phyloP scores from a whole-genome alignment of 2,113 vertebrate species.

The Ondatra zibethicus region DNA sequence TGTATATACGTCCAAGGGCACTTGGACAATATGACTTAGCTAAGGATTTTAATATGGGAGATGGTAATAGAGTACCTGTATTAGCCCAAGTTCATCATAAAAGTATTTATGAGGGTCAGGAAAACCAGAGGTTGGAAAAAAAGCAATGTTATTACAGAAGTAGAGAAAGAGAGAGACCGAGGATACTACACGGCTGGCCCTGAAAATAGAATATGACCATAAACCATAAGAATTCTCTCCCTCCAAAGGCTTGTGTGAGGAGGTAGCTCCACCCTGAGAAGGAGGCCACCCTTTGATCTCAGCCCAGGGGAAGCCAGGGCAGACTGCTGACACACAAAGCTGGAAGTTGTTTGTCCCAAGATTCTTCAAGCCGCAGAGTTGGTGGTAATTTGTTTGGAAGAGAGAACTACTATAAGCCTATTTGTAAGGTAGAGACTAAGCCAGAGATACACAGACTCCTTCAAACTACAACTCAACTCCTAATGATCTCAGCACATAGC shows the following conservation, averaged over 20 bases:
- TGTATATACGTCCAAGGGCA: not conserved
- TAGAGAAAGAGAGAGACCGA: not conserved
- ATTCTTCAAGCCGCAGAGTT: not conserved
- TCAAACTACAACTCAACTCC: not conserved
- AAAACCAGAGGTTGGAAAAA: not conserved
- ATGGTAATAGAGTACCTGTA: not conserved
- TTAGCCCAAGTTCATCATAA: not conserved
- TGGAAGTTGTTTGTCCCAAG: not conserved
- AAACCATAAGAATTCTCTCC: not conserved
- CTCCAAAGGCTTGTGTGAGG: not conserved
- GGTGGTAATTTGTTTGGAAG: not conserved
- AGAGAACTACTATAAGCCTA: not conserved
- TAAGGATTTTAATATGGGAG: not conserved
- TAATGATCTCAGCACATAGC: not conserved
- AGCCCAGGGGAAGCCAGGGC: not conserved
- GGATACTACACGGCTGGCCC: not conserved
- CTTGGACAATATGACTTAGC: not conserved
- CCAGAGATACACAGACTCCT: not conserved
- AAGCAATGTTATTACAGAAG: not conserved
- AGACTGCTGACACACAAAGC: not conserved
- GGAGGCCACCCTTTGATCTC: not conserved
- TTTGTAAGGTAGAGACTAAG: not conserved
- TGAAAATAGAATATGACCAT: not conserved
- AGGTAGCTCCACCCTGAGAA: not conserved
- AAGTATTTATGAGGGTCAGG: not conserved